Evolutionary conservation across 2,797 vertebrate species (phyloP).

Genomic region (Iguana delicatissima): DNA sequence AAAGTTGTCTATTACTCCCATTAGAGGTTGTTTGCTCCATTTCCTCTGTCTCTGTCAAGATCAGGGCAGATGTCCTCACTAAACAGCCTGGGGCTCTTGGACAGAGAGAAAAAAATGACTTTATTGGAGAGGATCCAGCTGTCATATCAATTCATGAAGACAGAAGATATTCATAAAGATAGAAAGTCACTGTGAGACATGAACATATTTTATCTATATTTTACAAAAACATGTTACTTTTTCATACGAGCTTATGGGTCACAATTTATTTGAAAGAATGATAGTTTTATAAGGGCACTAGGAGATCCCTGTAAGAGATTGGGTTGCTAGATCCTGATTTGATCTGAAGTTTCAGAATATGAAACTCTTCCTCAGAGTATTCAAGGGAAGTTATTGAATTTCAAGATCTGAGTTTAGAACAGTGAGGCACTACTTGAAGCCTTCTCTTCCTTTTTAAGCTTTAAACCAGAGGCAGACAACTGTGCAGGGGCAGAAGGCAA

Average conservation of each 20-base stretch:
- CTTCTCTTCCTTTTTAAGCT: background rate
- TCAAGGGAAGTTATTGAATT: background rate
- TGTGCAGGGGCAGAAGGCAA: too few species aligned
- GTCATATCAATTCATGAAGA: background rate
- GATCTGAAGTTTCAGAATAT: background rate
- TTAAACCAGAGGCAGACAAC: background rate
- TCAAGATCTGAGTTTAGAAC: background rate
- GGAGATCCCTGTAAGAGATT: background rate
- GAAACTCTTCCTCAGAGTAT: background rate
- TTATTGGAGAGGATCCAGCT: slow-evolving; percentile 18
- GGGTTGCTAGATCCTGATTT: background rate
- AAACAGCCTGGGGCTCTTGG: slow-evolving; percentile 53
- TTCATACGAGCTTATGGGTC: background rate
- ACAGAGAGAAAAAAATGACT: slow-evolving; percentile 39
- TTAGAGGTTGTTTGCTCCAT: slow-evolving; percentile 28
- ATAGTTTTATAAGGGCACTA: background rate
- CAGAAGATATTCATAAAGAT: background rate
- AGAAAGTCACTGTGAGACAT: background rate
- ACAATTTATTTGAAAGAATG: background rate
- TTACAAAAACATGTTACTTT: background rate
- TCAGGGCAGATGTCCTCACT: slow-evolving; percentile 60
- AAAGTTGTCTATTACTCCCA: slow-evolving; percentile 67
- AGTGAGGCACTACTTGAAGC: background rate
- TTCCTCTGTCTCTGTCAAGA: slow-evolving; percentile 46
- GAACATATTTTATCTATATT: background rate